Percentiles rank a stretch among this genome's conserved stretches.
phyloP scores from a whole-genome alignment of 2,888 invertebrate genomes.

The Blera fallax region DNA sequence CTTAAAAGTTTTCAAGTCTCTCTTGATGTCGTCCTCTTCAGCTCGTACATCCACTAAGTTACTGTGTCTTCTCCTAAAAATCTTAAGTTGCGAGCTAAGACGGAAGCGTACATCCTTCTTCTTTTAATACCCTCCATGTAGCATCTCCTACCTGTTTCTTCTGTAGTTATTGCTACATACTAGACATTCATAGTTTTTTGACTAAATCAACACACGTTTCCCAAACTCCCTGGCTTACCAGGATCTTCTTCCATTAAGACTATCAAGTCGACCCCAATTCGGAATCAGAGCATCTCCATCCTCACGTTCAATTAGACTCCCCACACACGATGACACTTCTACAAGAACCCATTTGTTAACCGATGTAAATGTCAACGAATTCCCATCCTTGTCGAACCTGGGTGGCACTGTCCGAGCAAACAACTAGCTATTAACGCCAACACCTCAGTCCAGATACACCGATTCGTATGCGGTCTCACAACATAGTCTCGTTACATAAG shows the following conservation, averaged over 20 bases:
- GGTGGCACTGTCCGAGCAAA: constrained; percentile 46
- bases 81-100: too few species aligned
- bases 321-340: constrained; percentile 22
- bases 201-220: too few species aligned
- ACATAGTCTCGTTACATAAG: constrained; percentile 58
- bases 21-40: too few species aligned
- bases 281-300: background rate
- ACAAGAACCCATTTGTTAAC: constrained; percentile 46
- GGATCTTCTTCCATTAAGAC: background rate
- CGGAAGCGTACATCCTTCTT: too few species aligned
- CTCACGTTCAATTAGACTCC: constrained; percentile 19
- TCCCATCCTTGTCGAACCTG: constrained; percentile 32
- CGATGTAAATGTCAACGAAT: constrained; percentile 48
- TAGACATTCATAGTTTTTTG: too few species aligned
- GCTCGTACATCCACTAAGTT: too few species aligned
- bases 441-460: constrained; percentile 44
- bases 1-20: too few species aligned
- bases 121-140: too few species aligned
- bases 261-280: background rate
- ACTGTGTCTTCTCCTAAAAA: too few species aligned
- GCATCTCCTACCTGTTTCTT: too few species aligned
- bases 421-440: constrained; percentile 54
- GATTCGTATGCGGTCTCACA: constrained; percentile 21
- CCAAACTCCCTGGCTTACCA: too few species aligned
- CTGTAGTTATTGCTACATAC: too few species aligned